Evolutionary conservation across 30 jellyfish, hydroid and myxozoan genomes (phyloP).

Genomic region (Aurelia sp.): DNA sequence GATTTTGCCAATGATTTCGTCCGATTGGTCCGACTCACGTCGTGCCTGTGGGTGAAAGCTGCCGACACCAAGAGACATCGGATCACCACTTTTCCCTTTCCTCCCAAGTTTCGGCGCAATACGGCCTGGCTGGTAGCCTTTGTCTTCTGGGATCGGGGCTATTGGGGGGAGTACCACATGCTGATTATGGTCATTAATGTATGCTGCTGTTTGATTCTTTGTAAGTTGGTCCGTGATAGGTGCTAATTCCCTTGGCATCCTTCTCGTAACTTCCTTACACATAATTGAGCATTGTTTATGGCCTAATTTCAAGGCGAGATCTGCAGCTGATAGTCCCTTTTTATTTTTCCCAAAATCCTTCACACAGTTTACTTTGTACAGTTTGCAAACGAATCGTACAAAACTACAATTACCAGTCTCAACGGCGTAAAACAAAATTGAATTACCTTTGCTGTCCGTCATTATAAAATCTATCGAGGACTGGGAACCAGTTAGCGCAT

Average conservation of each 20-base stretch:
- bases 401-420: slow-evolving; percentile 62
- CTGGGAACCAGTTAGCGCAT: slow-evolving; percentile 12
- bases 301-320: slow-evolving; percentile 63
- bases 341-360: slow-evolving; percentile 54
- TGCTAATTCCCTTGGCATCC: background rate
- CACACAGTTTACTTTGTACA: slow-evolving; percentile 46
- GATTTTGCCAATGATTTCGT: slow-evolving; percentile 55
- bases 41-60: slow-evolving; percentile 36
- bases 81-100: slow-evolving; percentile 6
- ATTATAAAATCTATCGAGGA: slow-evolving; percentile 1
- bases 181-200: slow-evolving; percentile 21
- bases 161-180: slow-evolving; percentile 39
- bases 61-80: slow-evolving; percentile 5
- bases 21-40: slow-evolving; percentile 44
- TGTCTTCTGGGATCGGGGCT: background rate
- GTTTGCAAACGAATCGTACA: slow-evolving; percentile 52
- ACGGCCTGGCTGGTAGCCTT: slow-evolving; percentile 42
- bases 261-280: slow-evolving; percentile 41
- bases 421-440: slow-evolving; percentile 61
- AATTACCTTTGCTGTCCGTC: slow-evolving; percentile 60
- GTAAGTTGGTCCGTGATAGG: slow-evolving; percentile 4
- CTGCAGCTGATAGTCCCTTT: slow-evolving; percentile 65
- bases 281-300: slow-evolving; percentile 58
- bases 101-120: slow-evolving; percentile 11
- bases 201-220: slow-evolving; percentile 5